Percentiles rank a stretch among this genome's conserved stretches.
Evolutionary conservation across 2,888 invertebrate genomes (phyloP).

Genomic region (Nineta flava): DNA sequence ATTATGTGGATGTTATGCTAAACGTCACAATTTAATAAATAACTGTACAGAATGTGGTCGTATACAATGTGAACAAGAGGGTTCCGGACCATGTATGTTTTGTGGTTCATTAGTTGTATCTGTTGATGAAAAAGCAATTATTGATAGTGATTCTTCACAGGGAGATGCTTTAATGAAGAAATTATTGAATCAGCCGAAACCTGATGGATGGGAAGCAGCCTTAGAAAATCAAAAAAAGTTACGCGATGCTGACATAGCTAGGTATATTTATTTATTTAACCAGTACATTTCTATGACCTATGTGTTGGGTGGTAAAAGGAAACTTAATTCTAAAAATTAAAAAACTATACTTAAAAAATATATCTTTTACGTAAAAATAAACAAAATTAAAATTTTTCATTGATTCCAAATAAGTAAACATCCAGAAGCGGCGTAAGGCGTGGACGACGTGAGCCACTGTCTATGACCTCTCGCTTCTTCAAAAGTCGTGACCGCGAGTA

Average conservation of each 20-base stretch:
- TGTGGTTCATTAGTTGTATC: constrained; percentile 75
- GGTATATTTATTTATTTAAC: constrained; percentile 33
- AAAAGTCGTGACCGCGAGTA: no score
- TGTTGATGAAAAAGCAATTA: constrained; percentile 48
- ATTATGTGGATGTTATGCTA: constrained; percentile 83
- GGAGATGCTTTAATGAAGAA: constrained; percentile 47
- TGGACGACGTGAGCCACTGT: no score
- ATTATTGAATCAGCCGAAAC: constrained; percentile 41
- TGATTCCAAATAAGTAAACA: no score
- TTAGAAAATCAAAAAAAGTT: constrained; percentile 63
- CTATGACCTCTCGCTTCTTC: no score
- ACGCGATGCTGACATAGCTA: constrained; percentile 68
- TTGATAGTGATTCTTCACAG: constrained; percentile 49
- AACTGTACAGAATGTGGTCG: constrained; percentile 91
- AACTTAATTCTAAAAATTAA: no score
- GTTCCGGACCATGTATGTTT: constrained; percentile 89
- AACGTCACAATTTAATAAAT: constrained; percentile 74
- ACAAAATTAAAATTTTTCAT: no score
- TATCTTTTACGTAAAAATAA: no score
- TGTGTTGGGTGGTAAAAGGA: no score
- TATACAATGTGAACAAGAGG: constrained; percentile 90
- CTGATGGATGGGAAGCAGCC: constrained; percentile 51
- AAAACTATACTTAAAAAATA: no score
- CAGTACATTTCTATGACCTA: no score
- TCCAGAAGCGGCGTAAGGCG: no score